Conservation (phyloP, 2,797 vertebrate species). For the Coccyzus lansbergi region DNA sequence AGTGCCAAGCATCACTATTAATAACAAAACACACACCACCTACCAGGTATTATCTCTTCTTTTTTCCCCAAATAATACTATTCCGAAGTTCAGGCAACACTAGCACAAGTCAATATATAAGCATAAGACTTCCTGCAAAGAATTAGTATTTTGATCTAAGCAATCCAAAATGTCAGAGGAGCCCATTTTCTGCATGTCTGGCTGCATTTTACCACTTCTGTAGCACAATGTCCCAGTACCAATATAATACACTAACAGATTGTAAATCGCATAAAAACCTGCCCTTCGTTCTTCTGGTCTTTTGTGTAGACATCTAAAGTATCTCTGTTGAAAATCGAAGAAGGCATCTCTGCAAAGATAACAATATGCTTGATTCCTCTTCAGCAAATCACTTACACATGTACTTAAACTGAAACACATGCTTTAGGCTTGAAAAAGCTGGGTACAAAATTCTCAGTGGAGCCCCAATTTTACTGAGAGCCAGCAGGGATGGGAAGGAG, state of each 20-base stretch:
- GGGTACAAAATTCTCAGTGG: not conserved
- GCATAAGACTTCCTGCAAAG: not conserved
- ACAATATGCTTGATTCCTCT: not conserved
- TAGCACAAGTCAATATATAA: not conserved
- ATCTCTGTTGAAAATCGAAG: not conserved
- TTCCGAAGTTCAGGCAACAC: not conserved
- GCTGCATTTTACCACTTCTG: not conserved
- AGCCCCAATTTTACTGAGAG: not conserved
- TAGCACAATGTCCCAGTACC: not conserved
- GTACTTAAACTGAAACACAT: not conserved
- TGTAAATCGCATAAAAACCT: not conserved
- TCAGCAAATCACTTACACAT: not conserved
- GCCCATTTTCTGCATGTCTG: not conserved
- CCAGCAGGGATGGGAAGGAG: not conserved
- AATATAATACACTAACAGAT: not conserved
- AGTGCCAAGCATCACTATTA: conserved; percentile 45
- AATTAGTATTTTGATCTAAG: not conserved
- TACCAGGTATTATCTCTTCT: conserved; percentile 18
- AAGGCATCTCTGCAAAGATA: not conserved
- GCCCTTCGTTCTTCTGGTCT: not conserved
- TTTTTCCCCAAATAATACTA: not conserved
- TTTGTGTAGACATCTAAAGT: not conserved
- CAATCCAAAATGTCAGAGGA: not conserved
- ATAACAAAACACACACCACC: conserved; percentile 45
- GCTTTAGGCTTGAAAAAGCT: not conserved